phyloP scores from a whole-genome alignment of 2,888 invertebrate genomes.

The Pycnomerus fuliginosus region DNA sequence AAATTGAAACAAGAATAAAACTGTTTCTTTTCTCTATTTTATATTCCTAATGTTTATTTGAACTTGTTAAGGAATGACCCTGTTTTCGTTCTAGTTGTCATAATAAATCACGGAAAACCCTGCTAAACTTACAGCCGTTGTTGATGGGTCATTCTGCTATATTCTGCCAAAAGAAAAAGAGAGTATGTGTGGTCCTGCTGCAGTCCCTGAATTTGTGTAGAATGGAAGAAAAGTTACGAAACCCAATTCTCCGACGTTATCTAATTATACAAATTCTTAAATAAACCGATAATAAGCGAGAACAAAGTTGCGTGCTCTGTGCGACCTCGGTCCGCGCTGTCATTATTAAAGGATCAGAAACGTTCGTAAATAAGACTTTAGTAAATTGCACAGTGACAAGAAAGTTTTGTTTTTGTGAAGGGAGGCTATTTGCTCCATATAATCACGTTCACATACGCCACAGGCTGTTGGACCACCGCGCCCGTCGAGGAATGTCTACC shows the following conservation, averaged over 20 bases:
- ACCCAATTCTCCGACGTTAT: constrained; percentile 20
- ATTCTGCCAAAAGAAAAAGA: no score
- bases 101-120: no score
- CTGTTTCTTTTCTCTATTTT: no score
- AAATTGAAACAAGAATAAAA: no score
- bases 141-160: no score
- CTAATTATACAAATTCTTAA: constrained; percentile 27
- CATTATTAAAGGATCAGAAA: constrained; percentile 18
- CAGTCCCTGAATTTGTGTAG: no score
- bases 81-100: no score
- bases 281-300: constrained; percentile 23
- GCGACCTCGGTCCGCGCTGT: constrained; percentile 17
- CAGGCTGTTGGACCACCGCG: constrained; percentile 40
- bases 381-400: constrained; percentile 34
- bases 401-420: constrained; percentile 26
- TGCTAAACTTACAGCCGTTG: no score
- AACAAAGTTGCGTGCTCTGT: constrained; percentile 17
- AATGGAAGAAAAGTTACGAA: no score
- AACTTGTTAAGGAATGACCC: no score
- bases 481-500: constrained; percentile 44
- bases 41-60: no score
- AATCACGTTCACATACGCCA: constrained; percentile 46
- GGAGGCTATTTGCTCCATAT: constrained; percentile 40
- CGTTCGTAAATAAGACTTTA: constrained; percentile 28
- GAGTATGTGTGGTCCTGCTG: no score